phyloP scores from a whole-genome alignment of 2,797 vertebrate species.

The Bufotes viridis region DNA sequence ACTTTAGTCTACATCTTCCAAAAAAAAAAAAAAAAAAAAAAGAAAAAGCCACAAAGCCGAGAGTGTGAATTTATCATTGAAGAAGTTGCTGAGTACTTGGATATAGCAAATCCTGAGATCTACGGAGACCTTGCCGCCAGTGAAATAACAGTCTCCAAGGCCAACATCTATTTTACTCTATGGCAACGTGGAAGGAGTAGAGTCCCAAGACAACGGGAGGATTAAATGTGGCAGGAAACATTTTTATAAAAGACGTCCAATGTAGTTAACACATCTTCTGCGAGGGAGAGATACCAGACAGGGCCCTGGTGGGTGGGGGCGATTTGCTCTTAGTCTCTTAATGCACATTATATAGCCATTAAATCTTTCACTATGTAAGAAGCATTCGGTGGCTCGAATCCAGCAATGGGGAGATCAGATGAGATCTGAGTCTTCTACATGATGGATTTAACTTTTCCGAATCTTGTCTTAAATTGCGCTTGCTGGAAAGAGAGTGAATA shows the following conservation, averaged over 20 bases:
- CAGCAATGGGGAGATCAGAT: conserved; percentile 26
- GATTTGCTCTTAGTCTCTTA: conserved; percentile 33
- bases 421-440: conserved; percentile 5
- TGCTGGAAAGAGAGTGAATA: conserved; percentile 47
- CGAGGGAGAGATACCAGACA: conserved; percentile 19
- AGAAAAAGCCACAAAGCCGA: conserved; percentile 11
- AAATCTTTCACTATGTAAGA: conserved; percentile 21
- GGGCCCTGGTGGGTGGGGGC: background rate
- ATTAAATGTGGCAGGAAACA: conserved; percentile 23
- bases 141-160: background rate
- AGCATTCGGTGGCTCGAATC: background rate
- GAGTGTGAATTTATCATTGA: conserved; percentile 29
- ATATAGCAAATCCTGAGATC: background rate
- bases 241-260: background rate
- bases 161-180: conserved; percentile 12
- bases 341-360: conserved; percentile 34
- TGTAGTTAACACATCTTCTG: conserved; percentile 19
- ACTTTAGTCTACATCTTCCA: background rate
- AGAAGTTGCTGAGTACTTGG: conserved; percentile 13
- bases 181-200: background rate
- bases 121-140: background rate
- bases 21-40: background rate
- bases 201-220: background rate
- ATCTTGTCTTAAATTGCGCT: background rate
- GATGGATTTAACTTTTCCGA: conserved; percentile 50